These are phyloP conservation scores for Caenorhabditis sp. DNA, from an alignment of 2,888 invertebrate genomes.

Conservation along the genomic window DNA sequence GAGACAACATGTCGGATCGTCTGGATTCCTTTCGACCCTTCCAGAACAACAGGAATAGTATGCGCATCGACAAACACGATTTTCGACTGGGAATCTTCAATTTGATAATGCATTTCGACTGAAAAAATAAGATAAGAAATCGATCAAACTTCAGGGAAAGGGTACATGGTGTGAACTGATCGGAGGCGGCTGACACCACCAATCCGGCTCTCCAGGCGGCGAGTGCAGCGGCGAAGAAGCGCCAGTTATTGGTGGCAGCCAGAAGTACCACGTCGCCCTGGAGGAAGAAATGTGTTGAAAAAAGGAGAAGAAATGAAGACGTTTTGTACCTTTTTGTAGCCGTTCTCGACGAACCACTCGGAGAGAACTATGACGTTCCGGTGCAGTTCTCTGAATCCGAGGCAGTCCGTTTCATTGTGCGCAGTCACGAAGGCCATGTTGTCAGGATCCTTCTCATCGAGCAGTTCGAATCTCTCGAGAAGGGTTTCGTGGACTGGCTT, in stretches of 20 bases:
- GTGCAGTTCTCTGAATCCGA: constrained; percentile 43
- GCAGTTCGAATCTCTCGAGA: constrained; percentile 32
- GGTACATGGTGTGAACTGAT: constrained; percentile 55
- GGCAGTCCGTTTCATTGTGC: constrained; percentile 48
- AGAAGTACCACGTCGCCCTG: constrained; percentile 63
- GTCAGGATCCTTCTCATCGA: constrained; percentile 54
- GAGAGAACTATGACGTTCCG: constrained; percentile 38
- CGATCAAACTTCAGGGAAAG: background rate
- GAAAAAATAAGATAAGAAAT: constrained; percentile 5
- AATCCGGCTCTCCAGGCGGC: constrained; percentile 62
- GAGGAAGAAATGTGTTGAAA: background rate
- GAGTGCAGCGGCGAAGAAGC: constrained; percentile 32
- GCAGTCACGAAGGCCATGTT: constrained; percentile 50
- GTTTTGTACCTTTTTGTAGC: constrained; percentile 59
- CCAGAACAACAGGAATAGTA: constrained; percentile 12
- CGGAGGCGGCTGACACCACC: constrained; percentile 53
- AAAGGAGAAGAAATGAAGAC: no score
- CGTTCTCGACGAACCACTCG: constrained; percentile 56
- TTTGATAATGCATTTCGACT: constrained; percentile 58
- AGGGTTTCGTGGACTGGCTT: constrained; percentile 48
- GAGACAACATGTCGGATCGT: constrained; percentile 11
- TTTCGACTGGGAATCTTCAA: constrained; percentile 46
- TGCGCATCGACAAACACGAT: constrained; percentile 40
- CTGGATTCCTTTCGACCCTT: constrained; percentile 6
- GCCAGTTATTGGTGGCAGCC: constrained; percentile 54